Percentiles rank a stretch among this genome's conserved stretches.
These are phyloP conservation scores for Coregonus sp. DNA, from an alignment of 2,797 vertebrate species.

Conservation along the genomic window DNA sequence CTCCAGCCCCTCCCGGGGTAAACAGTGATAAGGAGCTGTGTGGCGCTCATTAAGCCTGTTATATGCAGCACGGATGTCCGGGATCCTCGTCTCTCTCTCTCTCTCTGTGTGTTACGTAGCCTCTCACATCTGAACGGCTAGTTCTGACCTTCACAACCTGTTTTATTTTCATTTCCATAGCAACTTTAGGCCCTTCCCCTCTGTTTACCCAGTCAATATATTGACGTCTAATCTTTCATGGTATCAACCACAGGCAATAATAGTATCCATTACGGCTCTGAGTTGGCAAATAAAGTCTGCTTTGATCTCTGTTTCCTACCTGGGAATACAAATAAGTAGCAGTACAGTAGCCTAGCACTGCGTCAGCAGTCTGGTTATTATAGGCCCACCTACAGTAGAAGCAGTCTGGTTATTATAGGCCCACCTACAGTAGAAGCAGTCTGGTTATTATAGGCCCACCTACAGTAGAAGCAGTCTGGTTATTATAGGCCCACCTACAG, in stretches of 20 bases:
- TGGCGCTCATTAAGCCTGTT: constrained; percentile 25
- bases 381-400: no score
- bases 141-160: neutral
- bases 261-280: neutral
- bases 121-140: neutral
- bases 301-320: constrained; percentile 5
- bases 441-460: no score
- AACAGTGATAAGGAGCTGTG: constrained; percentile 29
- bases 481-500: no score
- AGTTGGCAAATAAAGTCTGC: neutral
- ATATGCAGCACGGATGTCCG: neutral
- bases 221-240: neutral
- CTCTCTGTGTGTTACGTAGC: neutral
- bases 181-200: neutral
- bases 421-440: no score
- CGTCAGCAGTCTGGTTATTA: no score
- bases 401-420: no score
- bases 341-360: no score
- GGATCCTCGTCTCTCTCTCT: neutral
- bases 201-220: neutral
- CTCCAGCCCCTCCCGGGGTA: constrained; percentile 8
- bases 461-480: no score
- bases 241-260: neutral
- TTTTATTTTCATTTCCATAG: neutral
- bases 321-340: no score